A percentile compares a stretch with the other conserved stretches of the same genome.
Evolutionary conservation across 2,797 vertebrate genomes (phyloP).

Genomic region (Rhinoraja longicauda): DNA sequence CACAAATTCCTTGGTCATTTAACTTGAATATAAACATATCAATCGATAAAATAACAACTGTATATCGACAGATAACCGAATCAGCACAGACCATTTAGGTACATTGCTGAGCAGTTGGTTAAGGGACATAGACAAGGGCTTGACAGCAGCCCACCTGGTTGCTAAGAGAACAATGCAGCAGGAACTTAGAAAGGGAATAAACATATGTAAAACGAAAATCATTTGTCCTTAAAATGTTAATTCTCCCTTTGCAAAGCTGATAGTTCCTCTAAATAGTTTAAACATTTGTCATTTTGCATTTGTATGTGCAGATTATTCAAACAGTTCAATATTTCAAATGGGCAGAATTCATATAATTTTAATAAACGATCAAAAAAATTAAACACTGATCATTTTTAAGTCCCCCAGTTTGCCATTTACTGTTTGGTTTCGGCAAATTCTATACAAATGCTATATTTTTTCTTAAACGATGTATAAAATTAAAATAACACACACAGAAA

Average conservation of each 20-base stretch:
- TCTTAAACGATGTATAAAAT: neutral
- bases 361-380: neutral
- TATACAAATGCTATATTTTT: neutral
- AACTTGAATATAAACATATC: neutral
- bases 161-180: neutral
- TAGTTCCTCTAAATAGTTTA: neutral
- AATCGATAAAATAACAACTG: neutral
- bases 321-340: neutral
- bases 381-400: neutral
- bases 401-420: neutral
- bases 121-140: neutral
- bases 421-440: neutral
- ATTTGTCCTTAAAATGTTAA: neutral
- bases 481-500: neutral
- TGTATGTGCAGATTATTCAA: neutral
- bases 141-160: neutral
- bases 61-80: neutral
- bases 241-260: neutral
- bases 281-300: neutral
- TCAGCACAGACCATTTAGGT: neutral
- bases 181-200: neutral
- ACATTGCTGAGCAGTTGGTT: neutral
- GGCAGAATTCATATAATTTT: neutral
- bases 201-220: neutral
- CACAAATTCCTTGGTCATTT: neutral